Conservation (phyloP, 2,888 invertebrate genomes). For the Tachina grossa region DNA sequence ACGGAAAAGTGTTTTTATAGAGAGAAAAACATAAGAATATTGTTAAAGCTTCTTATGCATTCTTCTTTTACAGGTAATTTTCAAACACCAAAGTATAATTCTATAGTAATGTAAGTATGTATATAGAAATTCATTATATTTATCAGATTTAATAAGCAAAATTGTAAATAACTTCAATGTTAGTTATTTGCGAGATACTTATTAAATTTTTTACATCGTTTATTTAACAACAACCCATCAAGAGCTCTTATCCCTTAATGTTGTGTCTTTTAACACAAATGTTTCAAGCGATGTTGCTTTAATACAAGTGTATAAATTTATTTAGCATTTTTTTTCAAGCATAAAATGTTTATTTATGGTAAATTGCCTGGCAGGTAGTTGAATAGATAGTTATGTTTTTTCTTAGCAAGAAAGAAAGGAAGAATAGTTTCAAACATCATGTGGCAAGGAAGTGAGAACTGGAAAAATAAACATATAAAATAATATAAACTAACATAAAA, state of each 20-base stretch:
- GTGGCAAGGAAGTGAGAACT: too few relatives aligned
- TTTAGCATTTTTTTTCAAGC: slow-evolving; percentile 16
- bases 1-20: too few relatives aligned
- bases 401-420: not conserved
- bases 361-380: slow-evolving; percentile 52
- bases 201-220: not conserved
- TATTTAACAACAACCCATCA: slow-evolving; percentile 1
- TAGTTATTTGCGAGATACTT: not conserved
- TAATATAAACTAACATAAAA: not conserved
- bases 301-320: slow-evolving; percentile 50
- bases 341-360: slow-evolving; percentile 55
- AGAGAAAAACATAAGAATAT: too few relatives aligned
- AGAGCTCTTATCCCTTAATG: not conserved
- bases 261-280: slow-evolving; percentile 9
- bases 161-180: not conserved
- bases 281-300: not conserved
- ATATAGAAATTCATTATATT: not conserved
- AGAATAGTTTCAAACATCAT: too few relatives aligned
- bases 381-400: not conserved
- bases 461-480: slow-evolving; percentile 11
- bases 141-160: not conserved
- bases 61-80: not conserved
- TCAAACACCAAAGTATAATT: not conserved
- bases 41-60: not conserved
- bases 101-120: not conserved